Evolutionary conservation across 2,113 vertebrate species (phyloP), one percentile per base, ranked within the genome.

Genomic region (Nipponia nippon): DNA sequence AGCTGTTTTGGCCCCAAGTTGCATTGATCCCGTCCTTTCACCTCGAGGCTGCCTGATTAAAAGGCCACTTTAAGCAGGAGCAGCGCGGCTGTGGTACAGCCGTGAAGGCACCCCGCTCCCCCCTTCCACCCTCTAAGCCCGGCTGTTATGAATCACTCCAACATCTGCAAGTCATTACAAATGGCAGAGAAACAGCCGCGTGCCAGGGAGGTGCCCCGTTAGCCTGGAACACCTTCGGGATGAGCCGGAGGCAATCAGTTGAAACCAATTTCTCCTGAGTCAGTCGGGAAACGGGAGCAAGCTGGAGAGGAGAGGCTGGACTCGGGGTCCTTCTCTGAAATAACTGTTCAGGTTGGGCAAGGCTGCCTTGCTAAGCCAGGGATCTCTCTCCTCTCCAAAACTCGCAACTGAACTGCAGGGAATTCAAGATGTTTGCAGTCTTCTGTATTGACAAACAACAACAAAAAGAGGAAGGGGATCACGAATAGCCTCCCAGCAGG

Each of bases 371-470:
- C 87, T 95, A 66, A 96, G 46, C 55, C 73, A 13, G 38, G 82
- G 49, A 27, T 22, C 55, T 40, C 27, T 14, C 49, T 71, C 76
- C 44, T 32, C 16, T 47, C 63, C 65, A 52, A 62, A 83, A 76
- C 36, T 7, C 98, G 96, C 62, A 55, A 82, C 90, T 89, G 77
- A 96, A 70, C 95, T 96, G 96, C 38, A 93, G 94, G 78, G 96
- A 98, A 93, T 96, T 98, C 38, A 93, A 91, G 84, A 77, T 95
- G 73, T 97, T 98, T 59, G 93, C 95, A 36, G 89, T 89, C 87
- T 97, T 95, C 93, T 95, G 83, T 52, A 80, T 53, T 47, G 93
- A 97, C 46, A 97, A 97, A 78, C 89, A 93, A 13, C 82, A 96
- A 50, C 49, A 93, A 73, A 56, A 46, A 94, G 55, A 42, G 38